Percentiles rank a stretch among this genome's conserved stretches.
These are phyloP conservation scores for Steatornis caripensis DNA, from an alignment of 2,113 vertebrate genomes.

Conservation along the genomic window DNA sequence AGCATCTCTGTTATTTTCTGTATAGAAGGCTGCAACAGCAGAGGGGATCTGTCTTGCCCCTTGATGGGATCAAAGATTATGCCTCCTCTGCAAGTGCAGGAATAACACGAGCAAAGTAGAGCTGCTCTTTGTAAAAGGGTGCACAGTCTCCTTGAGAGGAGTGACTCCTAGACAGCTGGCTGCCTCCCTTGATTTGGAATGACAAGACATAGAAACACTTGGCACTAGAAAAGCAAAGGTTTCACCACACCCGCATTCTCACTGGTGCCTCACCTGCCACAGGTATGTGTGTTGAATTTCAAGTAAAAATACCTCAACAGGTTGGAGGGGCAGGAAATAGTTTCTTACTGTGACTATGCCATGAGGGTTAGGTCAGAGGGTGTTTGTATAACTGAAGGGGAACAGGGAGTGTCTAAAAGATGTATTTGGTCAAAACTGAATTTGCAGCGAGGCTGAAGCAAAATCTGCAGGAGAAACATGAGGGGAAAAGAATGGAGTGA, in stretches of 20 bases:
- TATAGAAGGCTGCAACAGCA: not conserved
- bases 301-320: conserved; percentile 68
- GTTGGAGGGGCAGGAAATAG: conserved; percentile 38
- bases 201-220: not conserved
- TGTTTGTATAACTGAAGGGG: not conserved
- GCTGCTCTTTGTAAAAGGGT: not conserved
- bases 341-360: conserved; percentile 3
- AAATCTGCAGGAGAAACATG: not conserved
- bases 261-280: conserved; percentile 65
- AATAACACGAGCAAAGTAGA: not conserved
- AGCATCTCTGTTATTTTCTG: not conserved
- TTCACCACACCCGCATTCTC: conserved; percentile 66
- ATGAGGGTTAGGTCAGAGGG: not conserved
- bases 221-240: conserved; percentile 45
- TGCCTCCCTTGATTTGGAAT: conserved; percentile 31
- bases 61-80: not conserved
- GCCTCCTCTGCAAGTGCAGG: not conserved
- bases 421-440: not conserved
- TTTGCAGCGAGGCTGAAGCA: not conserved
- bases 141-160: not conserved
- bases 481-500: not conserved
- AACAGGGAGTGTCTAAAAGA: conserved; percentile 3
- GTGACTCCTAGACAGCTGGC: not conserved
- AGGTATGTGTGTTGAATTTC: conserved; percentile 60
- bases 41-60: not conserved